phyloP scores from a whole-genome alignment of 2,113 vertebrate species.

The Euleptes europaea region DNA sequence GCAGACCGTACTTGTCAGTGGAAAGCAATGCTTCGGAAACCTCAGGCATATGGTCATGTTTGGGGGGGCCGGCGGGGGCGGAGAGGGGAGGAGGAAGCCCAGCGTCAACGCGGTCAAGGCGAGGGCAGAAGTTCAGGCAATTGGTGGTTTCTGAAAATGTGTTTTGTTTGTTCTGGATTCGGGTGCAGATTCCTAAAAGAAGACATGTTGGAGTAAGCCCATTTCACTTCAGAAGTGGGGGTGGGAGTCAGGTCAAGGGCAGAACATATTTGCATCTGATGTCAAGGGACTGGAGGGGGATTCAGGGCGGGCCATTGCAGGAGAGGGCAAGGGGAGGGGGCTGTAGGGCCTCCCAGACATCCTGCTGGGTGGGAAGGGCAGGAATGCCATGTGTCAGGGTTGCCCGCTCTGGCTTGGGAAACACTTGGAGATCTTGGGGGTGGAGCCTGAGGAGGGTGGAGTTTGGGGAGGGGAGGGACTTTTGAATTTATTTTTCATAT shows the following conservation, averaged over 20 bases:
- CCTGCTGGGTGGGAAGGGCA: neutral
- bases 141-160: constrained; percentile 67
- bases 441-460: no score
- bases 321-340: neutral
- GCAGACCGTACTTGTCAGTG: constrained; percentile 59
- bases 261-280: constrained; percentile 60
- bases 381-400: no score
- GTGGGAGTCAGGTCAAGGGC: constrained; percentile 48
- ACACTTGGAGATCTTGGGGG: no score
- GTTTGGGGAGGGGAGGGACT: no score
- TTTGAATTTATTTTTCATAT: no score
- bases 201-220: constrained; percentile 71
- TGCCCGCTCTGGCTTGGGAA: no score
- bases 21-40: constrained; percentile 60
- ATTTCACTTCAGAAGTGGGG: constrained; percentile 58
- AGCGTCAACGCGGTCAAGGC: constrained; percentile 57
- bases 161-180: constrained; percentile 71
- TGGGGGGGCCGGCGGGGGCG: neutral
- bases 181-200: constrained; percentile 61
- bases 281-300: constrained; percentile 28
- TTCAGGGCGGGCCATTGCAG: neutral
- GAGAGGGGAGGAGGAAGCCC: neutral
- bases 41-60: constrained; percentile 47
- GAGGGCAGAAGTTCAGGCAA: constrained; percentile 67
- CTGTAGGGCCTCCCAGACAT: neutral